Evolutionary conservation across 2,888 invertebrate species (phyloP).

Genomic region (Alviniconcha strummeri): DNA sequence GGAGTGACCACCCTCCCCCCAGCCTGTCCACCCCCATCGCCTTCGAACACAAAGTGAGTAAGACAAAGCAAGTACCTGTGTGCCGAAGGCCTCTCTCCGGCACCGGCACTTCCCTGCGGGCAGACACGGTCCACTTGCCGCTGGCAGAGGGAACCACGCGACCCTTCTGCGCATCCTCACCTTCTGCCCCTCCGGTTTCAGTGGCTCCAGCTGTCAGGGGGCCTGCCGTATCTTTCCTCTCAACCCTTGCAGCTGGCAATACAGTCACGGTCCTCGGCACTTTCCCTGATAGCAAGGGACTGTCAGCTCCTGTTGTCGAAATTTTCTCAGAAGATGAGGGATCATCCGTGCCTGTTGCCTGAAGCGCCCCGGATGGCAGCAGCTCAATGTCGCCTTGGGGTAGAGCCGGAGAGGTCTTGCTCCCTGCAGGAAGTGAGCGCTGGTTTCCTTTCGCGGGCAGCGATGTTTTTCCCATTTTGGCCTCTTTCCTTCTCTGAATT

Average conservation of each 20-base stretch:
- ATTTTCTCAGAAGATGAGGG: neutral
- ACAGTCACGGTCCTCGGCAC: neutral
- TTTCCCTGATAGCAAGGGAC: neutral
- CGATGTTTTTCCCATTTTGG: neutral
- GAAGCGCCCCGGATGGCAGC: too few species aligned
- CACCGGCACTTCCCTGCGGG: neutral
- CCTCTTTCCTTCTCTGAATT: constrained; percentile 7
- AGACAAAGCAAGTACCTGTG: too few species aligned
- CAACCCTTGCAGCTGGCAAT: neutral
- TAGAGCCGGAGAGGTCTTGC: too few species aligned
- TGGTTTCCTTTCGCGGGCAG: neutral
- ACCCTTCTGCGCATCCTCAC: neutral
- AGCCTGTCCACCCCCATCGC: neutral
- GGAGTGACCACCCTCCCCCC: neutral
- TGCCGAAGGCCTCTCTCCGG: too few species aligned
- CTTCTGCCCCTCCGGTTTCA: neutral
- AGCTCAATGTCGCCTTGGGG: too few species aligned
- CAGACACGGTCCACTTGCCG: constrained; percentile 23
- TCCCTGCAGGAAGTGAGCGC: neutral
- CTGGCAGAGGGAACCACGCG: constrained; percentile 8
- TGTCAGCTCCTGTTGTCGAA: neutral
- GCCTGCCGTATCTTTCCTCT: neutral
- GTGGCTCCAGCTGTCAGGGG: too few species aligned
- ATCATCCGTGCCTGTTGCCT: neutral
- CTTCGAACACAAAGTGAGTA: too few species aligned